A percentile compares a stretch with the other conserved stretches of the same genome.
These are phyloP conservation scores for Bos indicus DNA, from an alignment of 2,113 vertebrate genomes.

Conservation along the genomic window DNA sequence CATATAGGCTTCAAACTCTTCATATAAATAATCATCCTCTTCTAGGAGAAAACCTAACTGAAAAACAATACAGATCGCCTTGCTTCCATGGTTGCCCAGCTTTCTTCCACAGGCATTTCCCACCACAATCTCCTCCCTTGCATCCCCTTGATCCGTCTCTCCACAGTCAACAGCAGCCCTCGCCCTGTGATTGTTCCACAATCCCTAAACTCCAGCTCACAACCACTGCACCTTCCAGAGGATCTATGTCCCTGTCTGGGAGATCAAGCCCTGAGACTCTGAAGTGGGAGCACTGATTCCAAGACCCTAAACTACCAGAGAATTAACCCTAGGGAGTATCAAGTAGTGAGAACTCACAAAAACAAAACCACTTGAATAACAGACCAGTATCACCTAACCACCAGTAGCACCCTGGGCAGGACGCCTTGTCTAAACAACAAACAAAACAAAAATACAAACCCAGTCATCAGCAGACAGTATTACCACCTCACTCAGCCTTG, in stretches of 20 bases:
- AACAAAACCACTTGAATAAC: too few relatives aligned
- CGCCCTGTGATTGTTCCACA: fast-evolving
- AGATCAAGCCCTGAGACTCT: neutral
- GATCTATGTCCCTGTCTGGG: neutral
- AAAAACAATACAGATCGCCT: neutral
- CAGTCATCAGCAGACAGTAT: neutral
- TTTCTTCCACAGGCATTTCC: neutral
- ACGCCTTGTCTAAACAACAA: too few relatives aligned
- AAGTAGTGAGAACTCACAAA: too few relatives aligned
- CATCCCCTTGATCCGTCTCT: neutral
- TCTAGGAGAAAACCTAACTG: neutral
- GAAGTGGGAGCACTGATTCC: neutral
- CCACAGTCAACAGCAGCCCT: neutral
- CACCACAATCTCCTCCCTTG: neutral
- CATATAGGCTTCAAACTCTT: neutral
- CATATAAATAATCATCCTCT: neutral
- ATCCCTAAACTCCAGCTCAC: neutral
- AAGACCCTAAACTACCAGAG: neutral
- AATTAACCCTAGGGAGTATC: neutral
- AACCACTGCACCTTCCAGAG: neutral
- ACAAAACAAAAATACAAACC: too few relatives aligned
- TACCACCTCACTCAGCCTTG: neutral
- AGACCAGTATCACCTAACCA: too few relatives aligned
- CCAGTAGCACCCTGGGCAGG: too few relatives aligned
- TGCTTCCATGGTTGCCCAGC: neutral